phyloP scores from a whole-genome alignment of 2,113 vertebrate species.

The Steatornis caripensis region DNA sequence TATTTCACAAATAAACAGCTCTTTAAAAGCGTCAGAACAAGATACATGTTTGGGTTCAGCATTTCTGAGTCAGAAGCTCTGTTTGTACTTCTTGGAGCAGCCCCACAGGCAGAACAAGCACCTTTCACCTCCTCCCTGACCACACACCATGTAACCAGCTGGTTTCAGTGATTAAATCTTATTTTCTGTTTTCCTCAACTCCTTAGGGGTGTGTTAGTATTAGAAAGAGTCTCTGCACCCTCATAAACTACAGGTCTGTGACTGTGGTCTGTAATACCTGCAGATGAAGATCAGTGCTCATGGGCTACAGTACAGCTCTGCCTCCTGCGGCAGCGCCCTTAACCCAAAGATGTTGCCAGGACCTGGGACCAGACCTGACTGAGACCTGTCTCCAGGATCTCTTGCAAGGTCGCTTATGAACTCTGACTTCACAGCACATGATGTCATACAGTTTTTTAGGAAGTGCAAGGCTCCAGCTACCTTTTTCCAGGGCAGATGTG shows the following conservation, averaged over 20 bases:
- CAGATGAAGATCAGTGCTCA: neutral
- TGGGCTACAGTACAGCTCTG: neutral
- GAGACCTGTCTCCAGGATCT: neutral
- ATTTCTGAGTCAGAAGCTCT: neutral
- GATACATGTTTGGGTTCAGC: neutral
- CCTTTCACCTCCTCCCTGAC: neutral
- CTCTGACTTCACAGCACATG: neutral
- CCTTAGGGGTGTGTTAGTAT: rapidly evolving
- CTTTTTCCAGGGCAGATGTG: neutral
- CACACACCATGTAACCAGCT: neutral
- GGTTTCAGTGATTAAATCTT: neutral
- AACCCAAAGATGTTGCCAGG: neutral
- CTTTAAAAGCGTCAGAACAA: neutral
- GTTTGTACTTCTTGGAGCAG: neutral
- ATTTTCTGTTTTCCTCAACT: neutral
- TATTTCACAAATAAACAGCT: neutral
- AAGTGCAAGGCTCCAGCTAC: neutral
- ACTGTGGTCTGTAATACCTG: neutral
- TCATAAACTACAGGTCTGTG: neutral
- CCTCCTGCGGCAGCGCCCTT: neutral
- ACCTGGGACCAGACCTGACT: neutral
- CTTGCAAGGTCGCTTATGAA: neutral
- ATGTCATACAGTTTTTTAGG: neutral
- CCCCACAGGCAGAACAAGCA: neutral
- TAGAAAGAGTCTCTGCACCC: neutral